Evolutionary conservation across 2,888 invertebrate genomes (phyloP).

Genomic region (Hirtodrosophila cameraria): DNA sequence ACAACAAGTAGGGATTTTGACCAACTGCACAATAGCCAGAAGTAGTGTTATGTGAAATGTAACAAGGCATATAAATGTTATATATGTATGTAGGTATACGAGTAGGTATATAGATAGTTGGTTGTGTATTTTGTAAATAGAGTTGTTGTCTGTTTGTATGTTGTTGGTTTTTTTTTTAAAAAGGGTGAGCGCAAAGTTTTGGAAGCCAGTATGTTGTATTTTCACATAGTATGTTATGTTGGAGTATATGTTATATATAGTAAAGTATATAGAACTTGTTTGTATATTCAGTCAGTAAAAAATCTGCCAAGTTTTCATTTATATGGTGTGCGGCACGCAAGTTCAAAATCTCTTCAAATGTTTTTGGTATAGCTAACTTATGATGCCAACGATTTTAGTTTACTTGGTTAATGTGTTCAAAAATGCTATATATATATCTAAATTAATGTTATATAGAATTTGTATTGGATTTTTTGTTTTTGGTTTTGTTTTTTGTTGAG

Average conservation of each 20-base stretch:
- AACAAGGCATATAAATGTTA: conserved; percentile 45
- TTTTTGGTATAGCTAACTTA: conserved; percentile 28
- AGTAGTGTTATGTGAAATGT: conserved; percentile 50
- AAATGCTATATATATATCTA: conserved; percentile 31
- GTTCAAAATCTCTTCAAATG: conserved; percentile 28
- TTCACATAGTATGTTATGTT: conserved; percentile 29
- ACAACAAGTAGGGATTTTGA: conserved; percentile 59
- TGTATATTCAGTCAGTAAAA: conserved; percentile 67
- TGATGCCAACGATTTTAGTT: conserved; percentile 38
- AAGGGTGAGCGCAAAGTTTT: conserved; percentile 67
- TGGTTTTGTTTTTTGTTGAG: conserved; percentile 44
- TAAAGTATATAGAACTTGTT: conserved; percentile 42
- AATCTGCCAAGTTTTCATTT: conserved; percentile 59
- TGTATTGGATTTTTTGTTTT: conserved; percentile 28
- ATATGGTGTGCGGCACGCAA: conserved; percentile 24
- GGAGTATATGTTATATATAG: conserved; percentile 32
- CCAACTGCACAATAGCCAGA: conserved; percentile 66
- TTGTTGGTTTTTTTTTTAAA: conserved; percentile 20
- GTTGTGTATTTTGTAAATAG: conserved; percentile 35
- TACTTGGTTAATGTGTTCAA: conserved; percentile 20
- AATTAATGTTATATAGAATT: conserved; percentile 11
- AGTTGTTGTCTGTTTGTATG: conserved; percentile 4
- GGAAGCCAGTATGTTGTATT: conserved; percentile 61
- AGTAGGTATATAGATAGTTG: conserved; percentile 25
- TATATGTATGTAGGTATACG: conserved; percentile 5